Evolutionary conservation across 2,888 invertebrate genomes (phyloP), one percentile per base, ranked within the genome.

Genomic region (Noctua janthina): DNA sequence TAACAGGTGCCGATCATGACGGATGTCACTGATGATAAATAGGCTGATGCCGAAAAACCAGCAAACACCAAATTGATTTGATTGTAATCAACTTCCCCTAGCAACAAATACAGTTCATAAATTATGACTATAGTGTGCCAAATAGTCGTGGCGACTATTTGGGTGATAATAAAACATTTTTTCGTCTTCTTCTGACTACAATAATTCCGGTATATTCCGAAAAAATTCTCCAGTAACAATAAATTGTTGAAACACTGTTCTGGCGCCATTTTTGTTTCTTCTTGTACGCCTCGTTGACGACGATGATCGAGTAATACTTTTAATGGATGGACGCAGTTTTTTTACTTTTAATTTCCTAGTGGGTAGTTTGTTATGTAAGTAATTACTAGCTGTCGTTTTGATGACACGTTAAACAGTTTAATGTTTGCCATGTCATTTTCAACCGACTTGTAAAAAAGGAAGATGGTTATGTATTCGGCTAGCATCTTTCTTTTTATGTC

Each of bases 321-420:
- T 68, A 68, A 68, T 68, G n/a, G 15, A 46, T 46, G 8, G 11
- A 15, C n/a, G 51, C 23, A 56, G 56, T 23, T 20, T 43, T 43
- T 15, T 54, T 23, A 35, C 10, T 29, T 82, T 46, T 46, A n/a
- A 68, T 68, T 46, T 68, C 7, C 15, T 68, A n/a, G 15, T 15
- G 15, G 46, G n/a, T 68, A n/a, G n/a, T 46, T 68, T 23, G 13
- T 1, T 29, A 35, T 0, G n/a, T n/a, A 67, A 59, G 17, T 66
- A n/a, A 81, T 66, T 74, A 15, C 15, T 23, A 43, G 17, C n/a
- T 81, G 82, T 76, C 51, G 11, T 68, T 68, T 62, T 43, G 2
- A 43, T 54, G 68, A 62, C 51, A 20, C 15, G 66, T 64, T 29
- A 29, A 81, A 39, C 0, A 79, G 39, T 29, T 49, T 49, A 39